phyloP scores from a whole-genome alignment of 2,888 invertebrate species.

The Gymnosoma rotundatum region DNA sequence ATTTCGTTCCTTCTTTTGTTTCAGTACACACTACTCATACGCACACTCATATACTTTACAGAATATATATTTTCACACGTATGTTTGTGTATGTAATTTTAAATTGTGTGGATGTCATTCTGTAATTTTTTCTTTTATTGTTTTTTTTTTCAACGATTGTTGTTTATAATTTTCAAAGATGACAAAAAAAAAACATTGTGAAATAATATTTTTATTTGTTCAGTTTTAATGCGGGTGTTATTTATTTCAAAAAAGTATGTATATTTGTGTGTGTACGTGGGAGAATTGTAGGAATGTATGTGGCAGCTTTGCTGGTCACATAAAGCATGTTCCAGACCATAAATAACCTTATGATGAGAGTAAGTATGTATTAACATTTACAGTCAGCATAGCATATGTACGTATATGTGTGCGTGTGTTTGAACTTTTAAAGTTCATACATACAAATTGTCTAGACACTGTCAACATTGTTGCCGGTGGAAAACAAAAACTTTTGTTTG shows the following conservation, averaged over 20 bases:
- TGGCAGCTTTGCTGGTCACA: slow-evolving; percentile 42
- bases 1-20: neutral
- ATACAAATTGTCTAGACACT: slow-evolving; percentile 76
- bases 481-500: slow-evolving; percentile 72
- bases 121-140: slow-evolving; percentile 11
- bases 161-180: slow-evolving; percentile 9
- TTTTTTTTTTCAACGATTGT: slow-evolving; percentile 10
- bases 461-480: slow-evolving; percentile 79
- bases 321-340: slow-evolving; percentile 36
- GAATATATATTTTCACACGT: neutral
- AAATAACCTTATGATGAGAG: slow-evolving; percentile 34
- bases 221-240: slow-evolving; percentile 32
- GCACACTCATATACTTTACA: neutral
- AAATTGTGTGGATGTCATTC: slow-evolving; percentile 50
- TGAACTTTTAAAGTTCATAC: slow-evolving; percentile 46
- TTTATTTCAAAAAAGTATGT: slow-evolving; percentile 60
- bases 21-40: neutral
- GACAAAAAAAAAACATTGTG: slow-evolving; percentile 6
- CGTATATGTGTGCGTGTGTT: slow-evolving; percentile 31
- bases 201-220: slow-evolving; percentile 16
- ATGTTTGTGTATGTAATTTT: slow-evolving; percentile 55
- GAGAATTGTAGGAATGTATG: neutral
- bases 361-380: neutral
- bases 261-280: neutral
- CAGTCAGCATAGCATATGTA: neutral